Base-by-base conservation (phyloP, 2,113 vertebrate genomes). In the Sceloporus tristichus region DNA sequence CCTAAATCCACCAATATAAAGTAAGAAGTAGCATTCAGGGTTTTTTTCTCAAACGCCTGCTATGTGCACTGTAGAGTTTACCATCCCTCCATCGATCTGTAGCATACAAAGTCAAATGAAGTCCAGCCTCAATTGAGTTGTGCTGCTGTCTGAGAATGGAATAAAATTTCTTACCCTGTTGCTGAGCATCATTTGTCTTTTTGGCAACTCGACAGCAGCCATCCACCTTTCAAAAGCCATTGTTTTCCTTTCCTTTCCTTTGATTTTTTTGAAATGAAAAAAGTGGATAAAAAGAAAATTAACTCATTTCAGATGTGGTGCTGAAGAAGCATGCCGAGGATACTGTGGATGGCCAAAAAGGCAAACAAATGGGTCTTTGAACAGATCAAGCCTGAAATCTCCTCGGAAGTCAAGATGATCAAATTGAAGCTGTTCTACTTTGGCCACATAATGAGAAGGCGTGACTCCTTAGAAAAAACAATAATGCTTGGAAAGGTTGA, bases 151-250 rank as follows among this genome's bases (percentile, higher is more conserved):
- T 18, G 23, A 74, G 14, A 74, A 25, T 3, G 54, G 59, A 87
- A 87, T 62, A 25, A 62, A 82, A 81, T 87, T 5, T 42, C 25
- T 75, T 68, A 65, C 34, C 4, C 48, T 77, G 80, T 25, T 23
- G 82, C 53, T 21, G 25, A 88, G n/a, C 53, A 48, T 78, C 80
- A 78, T 83, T 68, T 38, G 62, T 83, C 80, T 82, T 59, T 77
- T 54, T 29, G 54, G 71, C 34, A 83, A 83, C 75, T 62, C 59
- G n/a, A 34, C 14, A 77, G 42, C 66, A 40, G 25, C 19, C 59
- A n/a, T 40, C 59, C 73, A 83, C 62, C n/a, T 6, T 76, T 38
- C 23, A 83, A 53, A 38, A 4, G n/a, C 5, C 75, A 48, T 66
- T 70, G 8, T n/a, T 80, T 25, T 29, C 4, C 25, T 85, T 18